Conservation (phyloP, 2,113 vertebrate species). For the Jacana jacana region DNA sequence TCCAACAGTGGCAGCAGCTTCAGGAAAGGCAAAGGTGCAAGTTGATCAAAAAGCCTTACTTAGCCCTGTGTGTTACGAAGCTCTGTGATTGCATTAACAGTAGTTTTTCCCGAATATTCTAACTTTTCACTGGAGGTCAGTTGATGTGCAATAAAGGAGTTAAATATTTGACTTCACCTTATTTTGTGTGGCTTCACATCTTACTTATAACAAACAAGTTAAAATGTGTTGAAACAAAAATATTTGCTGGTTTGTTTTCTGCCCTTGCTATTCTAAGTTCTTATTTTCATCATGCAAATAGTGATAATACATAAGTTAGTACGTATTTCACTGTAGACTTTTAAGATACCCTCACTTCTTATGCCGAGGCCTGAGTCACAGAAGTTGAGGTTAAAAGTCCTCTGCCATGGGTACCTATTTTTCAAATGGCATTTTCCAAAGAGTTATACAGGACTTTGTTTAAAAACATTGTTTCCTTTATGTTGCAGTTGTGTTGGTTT, state of each 20-base stretch:
- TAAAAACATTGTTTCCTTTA: background rate
- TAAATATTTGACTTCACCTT: background rate
- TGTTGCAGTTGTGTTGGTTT: background rate
- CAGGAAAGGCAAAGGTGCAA: background rate
- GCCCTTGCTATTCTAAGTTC: accelerated
- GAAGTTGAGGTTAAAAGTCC: background rate
- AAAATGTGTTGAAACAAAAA: background rate
- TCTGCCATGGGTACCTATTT: background rate
- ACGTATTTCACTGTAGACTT: background rate
- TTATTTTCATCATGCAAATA: background rate
- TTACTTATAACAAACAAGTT: background rate
- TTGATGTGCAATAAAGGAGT: background rate
- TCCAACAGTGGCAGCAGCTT: background rate
- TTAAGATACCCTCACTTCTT: background rate
- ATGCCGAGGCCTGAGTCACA: background rate
- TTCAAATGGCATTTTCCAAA: background rate
- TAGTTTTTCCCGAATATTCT: background rate
- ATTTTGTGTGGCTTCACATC: background rate
- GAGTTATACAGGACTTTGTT: background rate
- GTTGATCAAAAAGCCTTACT: background rate
- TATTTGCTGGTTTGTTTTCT: background rate
- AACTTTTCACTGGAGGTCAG: background rate
- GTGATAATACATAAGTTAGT: background rate
- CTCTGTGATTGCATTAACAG: background rate
- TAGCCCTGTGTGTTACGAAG: background rate